Conservation (phyloP, 2,888 invertebrate species). For the Hermodice carunculata region DNA sequence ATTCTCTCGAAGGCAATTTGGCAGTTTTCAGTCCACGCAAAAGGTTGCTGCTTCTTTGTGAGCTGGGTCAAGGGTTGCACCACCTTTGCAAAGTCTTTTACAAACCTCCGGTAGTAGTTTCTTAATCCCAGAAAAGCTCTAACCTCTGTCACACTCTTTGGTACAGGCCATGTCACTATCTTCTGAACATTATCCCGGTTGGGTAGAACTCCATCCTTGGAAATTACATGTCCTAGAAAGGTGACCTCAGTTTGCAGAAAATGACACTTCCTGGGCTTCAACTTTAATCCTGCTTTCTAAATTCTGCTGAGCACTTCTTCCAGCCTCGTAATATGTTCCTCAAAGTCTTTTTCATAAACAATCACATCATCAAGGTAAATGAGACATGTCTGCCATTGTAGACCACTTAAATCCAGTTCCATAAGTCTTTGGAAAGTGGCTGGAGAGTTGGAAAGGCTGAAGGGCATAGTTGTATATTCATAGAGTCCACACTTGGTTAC, state of each 20-base stretch:
- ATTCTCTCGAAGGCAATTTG: constrained; percentile 19
- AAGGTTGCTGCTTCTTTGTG: constrained; percentile 72
- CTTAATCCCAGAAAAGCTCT: constrained; percentile 37
- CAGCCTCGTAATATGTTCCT: constrained; percentile 27
- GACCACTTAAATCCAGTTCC: not conserved
- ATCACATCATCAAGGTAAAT: constrained; percentile 39
- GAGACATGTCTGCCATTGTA: constrained; percentile 1
- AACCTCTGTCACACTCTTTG: constrained; percentile 31
- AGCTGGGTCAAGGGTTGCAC: constrained; percentile 33
- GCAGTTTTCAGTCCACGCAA: not conserved
- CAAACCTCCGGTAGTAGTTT: constrained; percentile 41
- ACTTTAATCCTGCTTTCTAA: constrained; percentile 19
- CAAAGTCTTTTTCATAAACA: constrained; percentile 23
- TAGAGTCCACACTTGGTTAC: no score
- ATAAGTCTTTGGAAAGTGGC: constrained; percentile 3
- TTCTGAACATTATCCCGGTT: not conserved
- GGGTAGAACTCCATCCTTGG: not conserved
- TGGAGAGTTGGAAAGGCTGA: no score
- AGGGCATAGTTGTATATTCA: no score
- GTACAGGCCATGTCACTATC: constrained; percentile 31
- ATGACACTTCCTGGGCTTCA: constrained; percentile 29
- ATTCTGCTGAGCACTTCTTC: constrained; percentile 27
- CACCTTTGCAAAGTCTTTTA: constrained; percentile 28
- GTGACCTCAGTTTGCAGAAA: constrained; percentile 1
- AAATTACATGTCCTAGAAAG: constrained; percentile 17